Evolutionary conservation across 2,888 invertebrate species (phyloP), one percentile per base, ranked within the genome.

Genomic region (Amphiduros pacificus): DNA sequence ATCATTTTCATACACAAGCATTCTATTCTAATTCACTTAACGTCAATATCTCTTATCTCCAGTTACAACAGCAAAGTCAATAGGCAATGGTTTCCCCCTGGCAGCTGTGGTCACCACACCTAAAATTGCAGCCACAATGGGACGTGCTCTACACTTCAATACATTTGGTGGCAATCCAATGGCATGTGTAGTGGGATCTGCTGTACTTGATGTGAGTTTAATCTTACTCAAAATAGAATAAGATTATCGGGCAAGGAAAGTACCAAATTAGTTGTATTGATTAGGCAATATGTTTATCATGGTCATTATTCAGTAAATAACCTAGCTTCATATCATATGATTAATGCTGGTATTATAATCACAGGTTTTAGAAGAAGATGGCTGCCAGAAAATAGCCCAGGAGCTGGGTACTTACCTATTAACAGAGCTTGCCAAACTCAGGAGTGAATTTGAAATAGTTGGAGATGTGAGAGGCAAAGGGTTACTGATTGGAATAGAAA

Each of bases 401-500:
- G 85, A 84, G 1, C 86, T 93, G 0, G 98, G 98, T n/a, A 90
- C 90, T 1, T 89, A 94, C 77, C 88, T 97, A 66, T 83, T 98
- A 4, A 84, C 88, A 71, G 87, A 90, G 73, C 82, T 99, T 65
- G 87, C 87, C 61, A 86, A 89, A 61, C 83, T 94, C 63, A 87
- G 90, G 76, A 87, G 77, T 53, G 74, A 81, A 60, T 78, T 76
- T 68, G 77, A 80, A 51, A 82, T 91, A 14, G 87, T 99, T 51
- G 97, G 98, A 5, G 98, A 98, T 83, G 94, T 99, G 0, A 86
- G 98, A 62, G 98, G 98, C 1, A 96, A 94, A 83, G 98, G 98
- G 0, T 84, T 99, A 17, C 97, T 99, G 96, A 88, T 98, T 70
- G 98, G 94, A 0, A 83, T 96, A 0, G 98, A 98, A 83, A 82